Evolutionary conservation across 2,113 vertebrate species (phyloP).

Genomic region (Heliornis fulica): DNA sequence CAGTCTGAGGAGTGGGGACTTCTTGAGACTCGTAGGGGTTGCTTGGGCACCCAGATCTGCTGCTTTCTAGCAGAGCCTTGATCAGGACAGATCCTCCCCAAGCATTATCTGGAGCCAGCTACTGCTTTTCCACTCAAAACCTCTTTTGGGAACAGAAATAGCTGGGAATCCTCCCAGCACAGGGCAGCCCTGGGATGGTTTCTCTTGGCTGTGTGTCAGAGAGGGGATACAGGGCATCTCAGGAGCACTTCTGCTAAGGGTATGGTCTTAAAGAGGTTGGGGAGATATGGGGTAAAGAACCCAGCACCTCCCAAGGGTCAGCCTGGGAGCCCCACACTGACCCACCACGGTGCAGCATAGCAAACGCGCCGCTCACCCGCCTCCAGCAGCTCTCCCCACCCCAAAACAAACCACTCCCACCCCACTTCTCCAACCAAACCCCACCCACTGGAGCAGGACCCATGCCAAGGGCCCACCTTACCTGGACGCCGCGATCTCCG

Average conservation of each 20-base stretch:
- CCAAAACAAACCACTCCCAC: too few relatives aligned
- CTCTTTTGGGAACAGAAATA: not conserved
- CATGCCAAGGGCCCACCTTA: not conserved
- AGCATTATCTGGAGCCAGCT: not conserved
- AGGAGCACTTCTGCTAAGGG: not conserved
- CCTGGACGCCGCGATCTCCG: slow-evolving; percentile 95
- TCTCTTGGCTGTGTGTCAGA: not conserved
- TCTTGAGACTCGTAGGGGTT: not conserved
- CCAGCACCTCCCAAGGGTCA: not conserved
- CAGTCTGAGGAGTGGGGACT: not conserved
- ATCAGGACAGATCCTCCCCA: not conserved
- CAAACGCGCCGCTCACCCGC: rapidly evolving
- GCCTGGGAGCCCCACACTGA: not conserved
- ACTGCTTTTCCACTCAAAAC: not conserved
- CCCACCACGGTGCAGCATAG: not conserved
- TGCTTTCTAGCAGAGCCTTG: not conserved
- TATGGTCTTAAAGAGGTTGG: not conserved
- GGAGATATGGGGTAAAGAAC: not conserved
- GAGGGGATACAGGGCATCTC: not conserved
- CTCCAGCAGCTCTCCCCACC: not conserved
- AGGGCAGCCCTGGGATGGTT: not conserved
- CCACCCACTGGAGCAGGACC: rapidly evolving
- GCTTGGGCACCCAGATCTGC: not conserved
- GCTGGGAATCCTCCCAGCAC: not conserved
- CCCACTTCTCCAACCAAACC: not conserved